Evolutionary conservation across 2,797 vertebrate genomes (phyloP).

Genomic region (Sebastes matsubarae): DNA sequence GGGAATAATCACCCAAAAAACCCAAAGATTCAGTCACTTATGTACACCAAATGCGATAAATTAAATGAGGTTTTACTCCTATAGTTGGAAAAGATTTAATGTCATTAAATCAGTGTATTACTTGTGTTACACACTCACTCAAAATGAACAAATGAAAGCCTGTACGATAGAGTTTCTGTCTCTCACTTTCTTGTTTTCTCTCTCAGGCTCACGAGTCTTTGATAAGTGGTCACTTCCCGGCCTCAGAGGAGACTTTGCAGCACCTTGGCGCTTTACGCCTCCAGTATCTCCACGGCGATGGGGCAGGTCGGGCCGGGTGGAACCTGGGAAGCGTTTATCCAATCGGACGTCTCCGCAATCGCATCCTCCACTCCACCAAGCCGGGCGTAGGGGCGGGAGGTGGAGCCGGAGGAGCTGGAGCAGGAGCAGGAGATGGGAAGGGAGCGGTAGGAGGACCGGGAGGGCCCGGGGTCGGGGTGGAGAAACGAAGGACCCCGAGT

Average conservation of each 20-base stretch:
- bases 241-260: constrained; percentile 91
- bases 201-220: constrained; percentile 92
- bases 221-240: constrained; percentile 93
- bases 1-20: not conserved
- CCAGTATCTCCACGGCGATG: constrained; percentile 91
- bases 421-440: constrained; percentile 66
- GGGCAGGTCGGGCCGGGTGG: constrained; percentile 87
- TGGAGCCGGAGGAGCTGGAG: constrained; percentile 66
- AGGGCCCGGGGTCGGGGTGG: constrained; percentile 63
- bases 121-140: not conserved
- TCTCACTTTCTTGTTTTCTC: not conserved
- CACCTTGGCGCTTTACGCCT: constrained; percentile 90
- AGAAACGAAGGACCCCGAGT: constrained; percentile 89
- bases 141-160: not conserved
- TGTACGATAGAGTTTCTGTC: not conserved
- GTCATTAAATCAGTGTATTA: not conserved
- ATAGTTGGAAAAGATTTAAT: not conserved
- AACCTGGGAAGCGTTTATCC: constrained; percentile 90
- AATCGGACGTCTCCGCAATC: constrained; percentile 88
- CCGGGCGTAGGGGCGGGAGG: constrained; percentile 72
- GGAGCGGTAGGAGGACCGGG: constrained; percentile 56
- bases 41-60: not conserved
- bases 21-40: not conserved
- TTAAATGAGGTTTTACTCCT: not conserved
- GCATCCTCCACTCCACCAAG: constrained; percentile 92